These are phyloP conservation scores for Panzeria rudis DNA, from an alignment of 2,888 invertebrate genomes.

Conservation along the genomic window DNA sequence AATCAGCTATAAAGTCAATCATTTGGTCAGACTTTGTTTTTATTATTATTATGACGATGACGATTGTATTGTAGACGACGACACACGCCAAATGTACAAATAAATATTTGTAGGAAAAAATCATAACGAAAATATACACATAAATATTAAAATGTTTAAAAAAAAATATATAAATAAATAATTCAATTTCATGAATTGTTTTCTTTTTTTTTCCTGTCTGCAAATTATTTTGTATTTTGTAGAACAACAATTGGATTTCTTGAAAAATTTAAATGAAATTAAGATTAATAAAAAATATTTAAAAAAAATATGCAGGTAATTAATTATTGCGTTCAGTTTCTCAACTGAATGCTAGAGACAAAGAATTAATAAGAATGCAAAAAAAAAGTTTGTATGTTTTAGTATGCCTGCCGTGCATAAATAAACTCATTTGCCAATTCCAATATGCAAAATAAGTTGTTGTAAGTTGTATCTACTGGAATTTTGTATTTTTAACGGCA, in stretches of 20 bases:
- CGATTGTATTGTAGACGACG: background rate
- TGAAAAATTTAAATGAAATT: slow-evolving; percentile 5
- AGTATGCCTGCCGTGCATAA: slow-evolving; percentile 35
- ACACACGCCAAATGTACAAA: slow-evolving; percentile 24
- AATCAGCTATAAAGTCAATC: slow-evolving; percentile 1
- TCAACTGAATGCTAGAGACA: background rate
- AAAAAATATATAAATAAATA: slow-evolving; percentile 8
- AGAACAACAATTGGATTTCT: background rate
- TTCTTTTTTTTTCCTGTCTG: background rate
- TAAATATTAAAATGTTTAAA: slow-evolving; percentile 12
- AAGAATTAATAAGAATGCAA: background rate
- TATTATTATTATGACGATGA: background rate
- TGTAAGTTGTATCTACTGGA: slow-evolving; percentile 39
- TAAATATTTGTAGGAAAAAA: slow-evolving; percentile 24
- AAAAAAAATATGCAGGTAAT: slow-evolving; percentile 14
- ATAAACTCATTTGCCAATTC: slow-evolving; percentile 25
- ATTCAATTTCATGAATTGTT: slow-evolving; percentile 10
- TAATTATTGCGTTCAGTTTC: slow-evolving; percentile 31
- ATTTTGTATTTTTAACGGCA: slow-evolving; percentile 42
- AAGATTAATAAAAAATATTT: background rate
- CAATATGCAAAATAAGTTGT: slow-evolving; percentile 43
- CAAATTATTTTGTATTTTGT: slow-evolving; percentile 3
- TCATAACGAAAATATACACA: slow-evolving; percentile 4
- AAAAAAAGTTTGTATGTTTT: slow-evolving; percentile 5
- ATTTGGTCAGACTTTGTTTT: slow-evolving; percentile 25